A percentile compares a stretch with the other conserved stretches of the same genome.
Evolutionary conservation across 2,888 invertebrate genomes (phyloP).

Genomic region (Pollenia amentaria): DNA sequence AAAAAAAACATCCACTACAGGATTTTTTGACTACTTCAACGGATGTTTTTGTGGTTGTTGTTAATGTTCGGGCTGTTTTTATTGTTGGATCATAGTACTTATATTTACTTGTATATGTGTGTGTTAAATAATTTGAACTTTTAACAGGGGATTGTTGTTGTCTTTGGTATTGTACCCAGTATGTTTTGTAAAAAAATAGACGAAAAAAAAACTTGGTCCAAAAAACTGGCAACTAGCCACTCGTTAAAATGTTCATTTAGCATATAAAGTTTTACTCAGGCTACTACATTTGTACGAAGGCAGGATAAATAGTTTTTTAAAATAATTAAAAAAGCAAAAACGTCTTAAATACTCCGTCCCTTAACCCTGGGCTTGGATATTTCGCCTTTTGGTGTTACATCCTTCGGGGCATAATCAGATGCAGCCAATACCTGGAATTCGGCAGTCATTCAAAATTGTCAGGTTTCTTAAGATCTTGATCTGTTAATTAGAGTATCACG

Average conservation of each 20-base stretch:
- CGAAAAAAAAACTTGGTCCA: constrained; percentile 38
- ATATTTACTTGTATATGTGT: neutral
- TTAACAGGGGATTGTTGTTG: constrained; percentile 49
- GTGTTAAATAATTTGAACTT: constrained; percentile 61
- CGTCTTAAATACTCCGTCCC: too few relatives aligned
- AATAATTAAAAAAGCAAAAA: too few relatives aligned
- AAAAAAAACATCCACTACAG: neutral
- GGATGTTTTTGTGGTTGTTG: constrained; percentile 43
- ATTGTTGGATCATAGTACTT: constrained; percentile 12
- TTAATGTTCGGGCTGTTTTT: constrained; percentile 25
- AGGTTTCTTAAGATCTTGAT: too few relatives aligned
- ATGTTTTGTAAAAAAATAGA: constrained; percentile 26
- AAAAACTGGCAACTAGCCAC: constrained; percentile 69
- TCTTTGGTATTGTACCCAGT: constrained; percentile 22
- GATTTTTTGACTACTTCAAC: constrained; percentile 27
- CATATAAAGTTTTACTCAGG: constrained; percentile 32
- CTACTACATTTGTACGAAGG: constrained; percentile 1
- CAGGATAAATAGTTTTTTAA: neutral
- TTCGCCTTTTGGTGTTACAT: neutral
- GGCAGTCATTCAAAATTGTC: too few relatives aligned
- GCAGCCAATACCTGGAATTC: too few relatives aligned
- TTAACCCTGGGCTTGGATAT: too few relatives aligned
- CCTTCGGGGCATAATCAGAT: neutral
- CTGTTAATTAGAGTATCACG: too few relatives aligned
- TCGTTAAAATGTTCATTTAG: constrained; percentile 71